A percentile compares a stretch with the other conserved stretches of the same genome.
Evolutionary conservation across 2,888 invertebrate species (phyloP).

Genomic region (Gymnoscelis rufifasciata): DNA sequence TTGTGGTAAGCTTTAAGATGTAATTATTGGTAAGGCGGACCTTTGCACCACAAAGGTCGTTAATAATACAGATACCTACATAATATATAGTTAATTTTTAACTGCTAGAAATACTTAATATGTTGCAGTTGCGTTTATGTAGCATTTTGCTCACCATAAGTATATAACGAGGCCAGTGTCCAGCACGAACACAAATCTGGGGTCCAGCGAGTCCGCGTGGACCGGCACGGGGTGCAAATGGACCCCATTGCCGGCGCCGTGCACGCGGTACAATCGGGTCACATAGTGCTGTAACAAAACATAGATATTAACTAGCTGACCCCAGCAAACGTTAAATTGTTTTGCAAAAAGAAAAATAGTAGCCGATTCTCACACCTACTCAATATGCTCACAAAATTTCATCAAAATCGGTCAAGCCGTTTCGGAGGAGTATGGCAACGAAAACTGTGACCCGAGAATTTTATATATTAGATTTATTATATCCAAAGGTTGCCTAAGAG

Average conservation of each 20-base stretch:
- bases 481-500: too few species aligned
- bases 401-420: too few species aligned
- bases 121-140: background rate
- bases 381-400: too few species aligned
- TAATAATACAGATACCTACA: too few species aligned
- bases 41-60: too few species aligned
- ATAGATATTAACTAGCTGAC: background rate
- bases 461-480: background rate
- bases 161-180: conserved; percentile 92
- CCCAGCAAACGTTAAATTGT: too few species aligned
- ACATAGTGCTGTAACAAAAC: conserved; percentile 83
- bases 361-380: too few species aligned
- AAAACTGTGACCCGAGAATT: too few species aligned
- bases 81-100: background rate
- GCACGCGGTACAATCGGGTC: conserved; percentile 91
- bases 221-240: conserved; percentile 93
- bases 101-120: too few species aligned
- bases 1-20: too few species aligned
- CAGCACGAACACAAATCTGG: conserved; percentile 93
- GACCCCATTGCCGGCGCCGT: conserved; percentile 90
- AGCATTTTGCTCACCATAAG: conserved; percentile 82
- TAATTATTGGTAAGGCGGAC: too few species aligned
- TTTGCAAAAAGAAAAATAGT: too few species aligned
- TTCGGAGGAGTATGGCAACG: background rate
- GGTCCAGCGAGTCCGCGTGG: conserved; percentile 87